phyloP scores from a whole-genome alignment of 2,113 vertebrate genomes.

The Pimephales promelas region DNA sequence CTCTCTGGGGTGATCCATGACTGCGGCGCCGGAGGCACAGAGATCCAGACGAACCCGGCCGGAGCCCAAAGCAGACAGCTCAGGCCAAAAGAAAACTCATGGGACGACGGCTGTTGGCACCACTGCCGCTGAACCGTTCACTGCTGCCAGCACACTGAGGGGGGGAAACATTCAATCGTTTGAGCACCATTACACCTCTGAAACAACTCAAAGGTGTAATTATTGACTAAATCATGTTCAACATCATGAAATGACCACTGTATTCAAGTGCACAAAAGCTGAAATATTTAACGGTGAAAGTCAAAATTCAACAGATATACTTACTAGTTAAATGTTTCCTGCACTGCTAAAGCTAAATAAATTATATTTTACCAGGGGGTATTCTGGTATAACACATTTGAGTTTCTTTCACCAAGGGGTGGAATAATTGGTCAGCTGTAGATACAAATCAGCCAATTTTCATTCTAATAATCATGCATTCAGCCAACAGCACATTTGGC shows the following conservation, averaged over 20 bases:
- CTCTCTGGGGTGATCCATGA: slow-evolving; percentile 87
- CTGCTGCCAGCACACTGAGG: slow-evolving; percentile 51
- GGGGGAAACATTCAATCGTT: background rate
- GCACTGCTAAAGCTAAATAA: background rate
- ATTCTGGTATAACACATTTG: background rate
- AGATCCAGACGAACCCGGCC: slow-evolving; percentile 56
- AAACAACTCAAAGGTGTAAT: background rate
- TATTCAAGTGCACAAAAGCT: background rate
- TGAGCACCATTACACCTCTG: background rate
- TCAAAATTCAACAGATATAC: background rate
- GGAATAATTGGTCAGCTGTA: background rate
- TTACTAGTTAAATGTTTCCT: background rate
- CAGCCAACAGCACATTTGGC: background rate
- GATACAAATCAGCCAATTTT: background rate
- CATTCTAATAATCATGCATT: background rate
- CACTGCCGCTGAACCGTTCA: slow-evolving; percentile 29
- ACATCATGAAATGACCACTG: background rate
- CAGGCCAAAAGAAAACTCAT: slow-evolving; percentile 50
- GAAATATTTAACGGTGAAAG: background rate
- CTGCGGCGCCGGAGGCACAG: slow-evolving; percentile 51
- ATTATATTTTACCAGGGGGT: background rate
- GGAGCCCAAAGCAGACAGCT: slow-evolving; percentile 48
- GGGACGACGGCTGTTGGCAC: slow-evolving; percentile 46
- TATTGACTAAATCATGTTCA: background rate
- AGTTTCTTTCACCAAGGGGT: background rate